These are phyloP conservation scores for Gonioctena quinquepunctata DNA, from an alignment of 1,140 invertebrate genomes.

Conservation along the genomic window DNA sequence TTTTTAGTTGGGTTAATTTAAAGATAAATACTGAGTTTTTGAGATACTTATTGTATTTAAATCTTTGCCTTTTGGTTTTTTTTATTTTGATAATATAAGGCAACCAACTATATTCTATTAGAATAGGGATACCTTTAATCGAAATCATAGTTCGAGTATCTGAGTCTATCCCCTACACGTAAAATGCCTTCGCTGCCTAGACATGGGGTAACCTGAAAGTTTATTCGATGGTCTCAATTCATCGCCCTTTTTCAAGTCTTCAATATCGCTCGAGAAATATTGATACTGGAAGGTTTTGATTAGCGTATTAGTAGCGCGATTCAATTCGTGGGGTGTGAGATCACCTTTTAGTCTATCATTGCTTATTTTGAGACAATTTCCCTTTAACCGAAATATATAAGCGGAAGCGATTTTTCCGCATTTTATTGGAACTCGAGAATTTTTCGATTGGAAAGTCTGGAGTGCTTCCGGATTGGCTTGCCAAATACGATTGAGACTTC, in stretches of 20 bases:
- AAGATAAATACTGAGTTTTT: no score
- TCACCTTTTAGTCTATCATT: not conserved
- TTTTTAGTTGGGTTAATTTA: no score
- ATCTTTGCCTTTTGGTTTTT: no score
- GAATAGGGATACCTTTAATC: slow-evolving; percentile 46
- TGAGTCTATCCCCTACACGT: slow-evolving; percentile 54
- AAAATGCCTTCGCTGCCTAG: slow-evolving; percentile 52
- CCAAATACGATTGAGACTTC: not conserved
- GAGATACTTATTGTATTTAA: no score
- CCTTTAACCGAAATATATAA: not conserved
- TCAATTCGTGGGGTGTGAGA: not conserved
- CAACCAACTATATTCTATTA: no score
- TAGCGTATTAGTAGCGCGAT: not conserved
- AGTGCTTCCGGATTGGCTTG: not conserved
- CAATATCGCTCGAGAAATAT: slow-evolving; percentile 1
- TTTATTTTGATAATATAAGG: no score
- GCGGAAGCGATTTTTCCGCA: not conserved
- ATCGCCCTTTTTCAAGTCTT: not conserved
- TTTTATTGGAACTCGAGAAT: not conserved
- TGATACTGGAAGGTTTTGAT: slow-evolving; percentile 1
- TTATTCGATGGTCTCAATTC: slow-evolving; percentile 2
- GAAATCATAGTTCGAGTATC: slow-evolving; percentile 35
- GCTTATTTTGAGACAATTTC: not conserved
- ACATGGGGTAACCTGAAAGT: slow-evolving; percentile 44
- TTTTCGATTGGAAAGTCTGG: slow-evolving; percentile 25